Evolutionary conservation across 1,140 invertebrate genomes (phyloP).

Genomic region (Ceratosolen solmsi): DNA sequence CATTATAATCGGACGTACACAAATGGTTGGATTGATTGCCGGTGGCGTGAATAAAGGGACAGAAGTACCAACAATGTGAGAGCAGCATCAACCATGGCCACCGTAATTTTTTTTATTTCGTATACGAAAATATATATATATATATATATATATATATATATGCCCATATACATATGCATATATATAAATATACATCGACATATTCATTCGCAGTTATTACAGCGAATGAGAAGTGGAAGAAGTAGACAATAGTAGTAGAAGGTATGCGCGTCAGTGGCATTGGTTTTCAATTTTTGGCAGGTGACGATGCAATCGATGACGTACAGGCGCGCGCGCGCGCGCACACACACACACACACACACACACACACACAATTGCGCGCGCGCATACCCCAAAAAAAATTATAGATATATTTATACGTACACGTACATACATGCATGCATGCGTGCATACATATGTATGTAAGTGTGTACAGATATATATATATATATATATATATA

Average conservation of each 20-base stretch:
- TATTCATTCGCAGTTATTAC: constrained; percentile 49
- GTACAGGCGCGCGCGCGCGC: too few species aligned
- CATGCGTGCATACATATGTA: constrained; percentile 11
- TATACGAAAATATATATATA: not conserved
- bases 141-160: not conserved
- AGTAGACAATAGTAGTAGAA: constrained; percentile 38
- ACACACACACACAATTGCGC: not conserved
- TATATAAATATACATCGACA: constrained; percentile 13
- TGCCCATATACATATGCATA: constrained; percentile 25
- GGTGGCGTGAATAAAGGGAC: constrained; percentile 70
- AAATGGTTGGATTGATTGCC: constrained; percentile 56
- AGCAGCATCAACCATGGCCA: constrained; percentile 70
- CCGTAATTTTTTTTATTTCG: constrained; percentile 52
- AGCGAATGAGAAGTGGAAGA: constrained; percentile 45
- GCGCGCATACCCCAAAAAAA: too few species aligned
- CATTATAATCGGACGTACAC: constrained; percentile 20
- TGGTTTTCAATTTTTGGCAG: constrained; percentile 5
- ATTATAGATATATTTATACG: not conserved
- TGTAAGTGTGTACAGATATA: too few species aligned
- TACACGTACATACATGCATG: not conserved
- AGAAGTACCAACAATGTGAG: constrained; percentile 74
- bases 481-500: constrained; percentile 28
- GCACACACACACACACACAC: too few species aligned
- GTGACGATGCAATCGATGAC: constrained; percentile 29
- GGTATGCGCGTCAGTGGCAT: constrained; percentile 22